A percentile compares a stretch with the other conserved stretches of the same genome.
These are phyloP conservation scores for Leptodactylus fuscus DNA, from an alignment of 2,113 vertebrate species.

Conservation along the genomic window DNA sequence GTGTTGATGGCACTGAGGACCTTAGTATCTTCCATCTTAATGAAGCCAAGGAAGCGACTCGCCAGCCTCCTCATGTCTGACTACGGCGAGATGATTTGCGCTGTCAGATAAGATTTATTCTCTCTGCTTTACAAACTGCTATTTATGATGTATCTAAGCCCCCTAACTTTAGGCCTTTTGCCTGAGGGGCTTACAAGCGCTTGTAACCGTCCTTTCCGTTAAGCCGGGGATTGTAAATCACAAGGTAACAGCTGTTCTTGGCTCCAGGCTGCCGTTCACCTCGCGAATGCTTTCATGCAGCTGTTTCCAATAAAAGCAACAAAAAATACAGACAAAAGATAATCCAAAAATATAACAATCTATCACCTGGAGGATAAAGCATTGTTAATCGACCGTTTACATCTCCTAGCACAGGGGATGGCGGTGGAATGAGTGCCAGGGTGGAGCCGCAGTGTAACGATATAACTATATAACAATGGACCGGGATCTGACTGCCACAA, in stretches of 20 bases:
- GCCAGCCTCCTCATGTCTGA: neutral
- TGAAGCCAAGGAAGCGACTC: neutral
- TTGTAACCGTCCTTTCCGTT: constrained; percentile 25
- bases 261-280: constrained; percentile 16
- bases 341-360: neutral
- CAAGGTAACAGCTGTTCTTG: constrained; percentile 2
- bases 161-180: constrained; percentile 12
- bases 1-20: neutral
- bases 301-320: constrained; percentile 29
- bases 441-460: neutral
- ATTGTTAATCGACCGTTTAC: neutral
- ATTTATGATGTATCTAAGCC: neutral
- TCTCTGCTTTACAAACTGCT: neutral
- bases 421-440: neutral
- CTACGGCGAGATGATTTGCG: neutral
- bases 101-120: constrained; percentile 4
- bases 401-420: too few relatives aligned
- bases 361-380: neutral
- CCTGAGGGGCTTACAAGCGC: constrained; percentile 10
- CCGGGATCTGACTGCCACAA: neutral
- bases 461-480: neutral
- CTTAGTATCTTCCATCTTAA: neutral
- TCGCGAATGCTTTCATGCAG: neutral
- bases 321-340: constrained; percentile 19
- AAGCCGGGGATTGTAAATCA: constrained; percentile 23